phyloP scores from a whole-genome alignment of 1,140 invertebrate genomes.

The Heliconius congener region DNA sequence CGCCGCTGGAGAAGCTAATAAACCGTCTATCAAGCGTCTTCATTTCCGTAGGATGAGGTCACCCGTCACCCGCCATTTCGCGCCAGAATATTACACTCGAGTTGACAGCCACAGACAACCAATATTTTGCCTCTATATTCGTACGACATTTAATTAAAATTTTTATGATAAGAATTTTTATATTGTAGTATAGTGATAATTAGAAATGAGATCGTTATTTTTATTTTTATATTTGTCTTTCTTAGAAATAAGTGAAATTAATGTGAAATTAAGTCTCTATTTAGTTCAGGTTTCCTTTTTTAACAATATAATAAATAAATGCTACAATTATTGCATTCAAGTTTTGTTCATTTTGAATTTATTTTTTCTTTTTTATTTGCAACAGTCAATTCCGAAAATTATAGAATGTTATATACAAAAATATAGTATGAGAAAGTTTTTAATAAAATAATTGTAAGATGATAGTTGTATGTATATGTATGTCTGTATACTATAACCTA shows the following conservation, averaged over 20 bases:
- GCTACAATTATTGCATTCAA: too few relatives aligned
- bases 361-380: too few relatives aligned
- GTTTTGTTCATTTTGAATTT: too few relatives aligned
- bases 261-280: too few relatives aligned
- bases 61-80: constrained; percentile 26
- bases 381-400: too few relatives aligned
- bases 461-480: too few relatives aligned
- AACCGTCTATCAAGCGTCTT: constrained; percentile 33
- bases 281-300: too few relatives aligned
- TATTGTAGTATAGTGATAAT: background rate
- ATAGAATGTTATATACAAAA: too few relatives aligned
- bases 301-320: too few relatives aligned
- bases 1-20: constrained; percentile 26
- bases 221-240: background rate
- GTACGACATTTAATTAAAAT: background rate
- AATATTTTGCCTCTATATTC: background rate
- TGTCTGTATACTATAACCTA: background rate
- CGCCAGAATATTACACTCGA: constrained; percentile 15
- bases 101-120: constrained; percentile 16
- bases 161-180: background rate
- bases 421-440: too few relatives aligned
- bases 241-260: too few relatives aligned
- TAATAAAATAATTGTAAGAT: too few relatives aligned
- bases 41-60: constrained; percentile 35
- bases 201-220: background rate